Evolutionary conservation across 2,113 vertebrate species (phyloP).

Genomic region (Dunckerocampus dactyliophorus): DNA sequence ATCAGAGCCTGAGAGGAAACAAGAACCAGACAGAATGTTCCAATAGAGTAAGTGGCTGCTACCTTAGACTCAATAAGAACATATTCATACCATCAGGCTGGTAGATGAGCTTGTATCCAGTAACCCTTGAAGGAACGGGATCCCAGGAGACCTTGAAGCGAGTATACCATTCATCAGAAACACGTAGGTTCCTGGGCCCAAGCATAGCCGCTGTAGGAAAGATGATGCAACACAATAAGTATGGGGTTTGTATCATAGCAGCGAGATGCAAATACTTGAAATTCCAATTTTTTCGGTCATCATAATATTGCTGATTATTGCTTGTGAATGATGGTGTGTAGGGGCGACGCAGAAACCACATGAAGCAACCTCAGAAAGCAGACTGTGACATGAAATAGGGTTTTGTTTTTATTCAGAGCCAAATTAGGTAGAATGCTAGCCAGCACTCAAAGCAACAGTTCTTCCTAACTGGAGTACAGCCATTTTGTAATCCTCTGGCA

Average conservation of each 20-base stretch:
- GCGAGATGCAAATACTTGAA: background rate
- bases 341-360: constrained; percentile 20
- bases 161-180: constrained; percentile 98
- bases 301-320: background rate
- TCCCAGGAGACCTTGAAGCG: constrained; percentile 97
- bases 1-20: constrained; percentile 74
- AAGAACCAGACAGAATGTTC: background rate
- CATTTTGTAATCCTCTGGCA: constrained; percentile 44
- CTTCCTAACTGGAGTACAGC: constrained; percentile 21
- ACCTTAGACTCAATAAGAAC: background rate
- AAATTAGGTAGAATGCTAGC: constrained; percentile 25
- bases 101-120: constrained; percentile 94
- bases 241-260: constrained; percentile 7
- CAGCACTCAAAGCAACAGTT: constrained; percentile 17
- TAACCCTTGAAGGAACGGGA: constrained; percentile 83
- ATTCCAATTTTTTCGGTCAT: constrained; percentile 2
- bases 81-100: constrained; percentile 80
- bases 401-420: constrained; percentile 31
- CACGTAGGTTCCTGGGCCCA: constrained; percentile 89
- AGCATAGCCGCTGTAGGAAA: constrained; percentile 81
- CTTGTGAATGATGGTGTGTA: constrained; percentile 8
- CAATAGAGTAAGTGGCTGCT: background rate
- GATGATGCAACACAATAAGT: constrained; percentile 24
- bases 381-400: constrained; percentile 10
- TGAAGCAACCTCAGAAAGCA: constrained; percentile 7